These are phyloP conservation scores for Calameuta filiformis DNA, from an alignment of 2,888 invertebrate species.

Conservation along the genomic window DNA sequence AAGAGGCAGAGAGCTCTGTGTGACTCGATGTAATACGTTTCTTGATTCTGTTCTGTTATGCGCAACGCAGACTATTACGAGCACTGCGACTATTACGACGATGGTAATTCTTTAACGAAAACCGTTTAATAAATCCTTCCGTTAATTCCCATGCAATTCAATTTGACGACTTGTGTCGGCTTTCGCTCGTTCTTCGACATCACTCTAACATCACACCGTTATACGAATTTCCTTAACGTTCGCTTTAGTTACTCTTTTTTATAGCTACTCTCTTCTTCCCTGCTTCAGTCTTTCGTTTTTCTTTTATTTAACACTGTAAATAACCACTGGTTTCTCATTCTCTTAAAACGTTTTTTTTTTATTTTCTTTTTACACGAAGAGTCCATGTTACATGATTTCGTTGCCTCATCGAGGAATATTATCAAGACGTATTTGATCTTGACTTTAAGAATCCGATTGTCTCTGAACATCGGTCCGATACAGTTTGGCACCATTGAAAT, in stretches of 20 bases:
- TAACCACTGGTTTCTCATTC: slow-evolving; percentile 24
- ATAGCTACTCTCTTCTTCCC: slow-evolving; percentile 65
- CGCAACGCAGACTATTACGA: slow-evolving; percentile 66
- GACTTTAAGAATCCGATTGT: too few species aligned
- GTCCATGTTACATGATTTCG: too few species aligned
- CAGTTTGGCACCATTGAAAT: too few species aligned
- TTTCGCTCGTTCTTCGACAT: background rate
- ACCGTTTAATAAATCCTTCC: slow-evolving; percentile 9
- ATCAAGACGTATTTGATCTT: too few species aligned
- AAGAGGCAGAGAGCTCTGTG: slow-evolving; percentile 49
- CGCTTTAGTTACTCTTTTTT: slow-evolving; percentile 51
- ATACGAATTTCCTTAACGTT: slow-evolving; percentile 32
- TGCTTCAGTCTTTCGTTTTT: slow-evolving; percentile 30
- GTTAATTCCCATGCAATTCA: background rate
- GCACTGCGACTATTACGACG: slow-evolving; percentile 66
- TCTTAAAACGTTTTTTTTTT: slow-evolving; percentile 37
- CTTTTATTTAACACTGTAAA: background rate
- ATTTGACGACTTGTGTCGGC: background rate
- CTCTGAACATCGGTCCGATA: too few species aligned
- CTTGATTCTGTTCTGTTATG: slow-evolving; percentile 64
- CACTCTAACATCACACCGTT: slow-evolving; percentile 25
- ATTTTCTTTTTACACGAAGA: background rate
- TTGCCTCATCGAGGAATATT: too few species aligned
- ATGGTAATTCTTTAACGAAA: slow-evolving; percentile 63
- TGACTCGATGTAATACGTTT: slow-evolving; percentile 63